Evolutionary conservation across 2,888 invertebrate species (phyloP), one percentile per base, ranked within the genome.

Genomic region (Ormyrus labotus): DNA sequence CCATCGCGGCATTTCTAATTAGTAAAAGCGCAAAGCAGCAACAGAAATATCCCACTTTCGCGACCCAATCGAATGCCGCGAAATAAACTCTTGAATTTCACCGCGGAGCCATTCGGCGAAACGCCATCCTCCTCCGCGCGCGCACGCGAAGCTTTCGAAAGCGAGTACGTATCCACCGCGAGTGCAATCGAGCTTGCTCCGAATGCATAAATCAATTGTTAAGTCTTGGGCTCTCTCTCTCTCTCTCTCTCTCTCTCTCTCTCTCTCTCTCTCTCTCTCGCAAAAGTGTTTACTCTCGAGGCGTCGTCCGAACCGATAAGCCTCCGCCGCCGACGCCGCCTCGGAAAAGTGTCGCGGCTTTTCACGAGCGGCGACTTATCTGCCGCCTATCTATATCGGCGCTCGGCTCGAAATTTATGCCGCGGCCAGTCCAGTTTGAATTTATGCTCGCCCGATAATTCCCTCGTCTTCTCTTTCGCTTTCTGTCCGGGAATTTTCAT

Each of bases 381-480:
- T 13, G 6, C 9, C 45, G 11, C 19, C 53, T 68, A 65, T 64
- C 57, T 64, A 53, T 58, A 65, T 70, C 58, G 53, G n/a, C n/a
- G 45, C 10, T 7, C 67, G 5, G 45, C 67, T 72, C 50, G 57
- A 78, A 67, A 78, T 78, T 78, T 68, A 78, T 72, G 47, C 47
- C 47, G 71, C 63, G 58, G 72, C 61, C 60, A 67, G 61, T 19
- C 61, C 67, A 61, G 61, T 61, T 78, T 78, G 72, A 67, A 72
- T 72, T 67, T 78, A 78, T 78, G 47, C 55, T 4, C 55, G 47
- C 34, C 34, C 8, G 67, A 65, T 78, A 78, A 78, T 78, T 60
- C 63, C 64, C 50, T 47, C 55, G 34, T 34, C 34, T 34, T 51
- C 48, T 13, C 53, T 53, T n/a, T 19, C 9, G 34, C n/a, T 61